Percentiles rank a stretch among this genome's conserved stretches.
phyloP scores from a whole-genome alignment of 1,140 invertebrate species.

The Orchesella cincta region DNA sequence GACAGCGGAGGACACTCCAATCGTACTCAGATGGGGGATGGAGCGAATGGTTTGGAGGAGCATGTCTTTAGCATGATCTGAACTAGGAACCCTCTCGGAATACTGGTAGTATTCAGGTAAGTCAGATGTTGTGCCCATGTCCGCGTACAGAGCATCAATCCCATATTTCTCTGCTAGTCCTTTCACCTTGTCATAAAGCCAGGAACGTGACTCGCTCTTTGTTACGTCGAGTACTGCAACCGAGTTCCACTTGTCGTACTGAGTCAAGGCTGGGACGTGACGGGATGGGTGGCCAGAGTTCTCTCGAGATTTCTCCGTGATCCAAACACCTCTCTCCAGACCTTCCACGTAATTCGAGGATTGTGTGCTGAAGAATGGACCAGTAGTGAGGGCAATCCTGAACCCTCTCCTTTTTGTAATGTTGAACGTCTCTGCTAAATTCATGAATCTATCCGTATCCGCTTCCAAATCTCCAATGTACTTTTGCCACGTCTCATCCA shows the following conservation, averaged over 20 bases:
- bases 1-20: conserved; percentile 81
- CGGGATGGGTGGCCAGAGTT: not conserved
- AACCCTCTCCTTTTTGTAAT: conserved; percentile 81
- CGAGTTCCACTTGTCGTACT: conserved; percentile 74
- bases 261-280: conserved; percentile 66
- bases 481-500: conserved; percentile 83
- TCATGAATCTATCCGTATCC: conserved; percentile 71
- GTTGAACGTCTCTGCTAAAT: conserved; percentile 74
- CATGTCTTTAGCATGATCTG: conserved; percentile 76
- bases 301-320: conserved; percentile 43
- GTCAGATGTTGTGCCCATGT: conserved; percentile 82
- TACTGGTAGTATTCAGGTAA: conserved; percentile 80
- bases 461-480: conserved; percentile 76
- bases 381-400: conserved; percentile 77
- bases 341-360: conserved; percentile 76
- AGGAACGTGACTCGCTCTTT: conserved; percentile 73
- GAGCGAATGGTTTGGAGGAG: conserved; percentile 65
- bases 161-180: conserved; percentile 70
- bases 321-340: conserved; percentile 61
- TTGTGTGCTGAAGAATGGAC: conserved; percentile 84
- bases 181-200: conserved; percentile 75
- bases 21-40: conserved; percentile 63
- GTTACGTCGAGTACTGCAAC: conserved; percentile 82
- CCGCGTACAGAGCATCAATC: conserved; percentile 86
- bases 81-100: conserved; percentile 70